phyloP scores from a whole-genome alignment of 2,113 vertebrate species.

The Variabilichromis moorii region DNA sequence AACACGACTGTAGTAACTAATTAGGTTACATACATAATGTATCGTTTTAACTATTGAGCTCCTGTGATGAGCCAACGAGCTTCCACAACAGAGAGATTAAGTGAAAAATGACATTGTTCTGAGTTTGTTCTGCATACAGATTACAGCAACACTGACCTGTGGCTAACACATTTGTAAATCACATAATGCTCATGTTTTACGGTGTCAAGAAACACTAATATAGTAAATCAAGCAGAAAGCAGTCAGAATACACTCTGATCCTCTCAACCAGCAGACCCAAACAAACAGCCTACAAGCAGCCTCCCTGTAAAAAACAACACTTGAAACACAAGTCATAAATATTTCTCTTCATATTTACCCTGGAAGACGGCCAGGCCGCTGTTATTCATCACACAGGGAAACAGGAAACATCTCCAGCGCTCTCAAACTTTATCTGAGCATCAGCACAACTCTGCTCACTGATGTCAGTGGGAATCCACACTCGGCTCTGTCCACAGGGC shows the following conservation, averaged over 20 bases:
- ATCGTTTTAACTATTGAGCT: not conserved
- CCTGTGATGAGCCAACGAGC: not conserved
- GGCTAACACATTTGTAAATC: not conserved
- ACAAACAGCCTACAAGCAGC: not conserved
- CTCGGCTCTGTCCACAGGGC: not conserved
- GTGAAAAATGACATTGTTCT: not conserved
- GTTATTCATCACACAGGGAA: not conserved
- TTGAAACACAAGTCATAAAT: conserved; percentile 3
- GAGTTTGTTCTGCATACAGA: not conserved
- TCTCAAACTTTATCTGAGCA: not conserved
- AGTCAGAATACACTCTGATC: not conserved
- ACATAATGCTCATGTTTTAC: not conserved
- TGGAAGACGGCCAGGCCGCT: not conserved
- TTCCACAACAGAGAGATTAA: not conserved
- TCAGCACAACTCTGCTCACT: not conserved
- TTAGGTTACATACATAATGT: not conserved
- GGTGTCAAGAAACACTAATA: not conserved
- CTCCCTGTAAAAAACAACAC: not conserved
- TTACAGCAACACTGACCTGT: not conserved
- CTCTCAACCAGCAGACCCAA: not conserved
- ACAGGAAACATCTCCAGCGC: conserved; percentile 27
- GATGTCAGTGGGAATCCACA: not conserved
- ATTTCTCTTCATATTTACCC: conserved; percentile 12
- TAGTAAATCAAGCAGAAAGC: not conserved
- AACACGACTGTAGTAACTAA: not conserved